Evolutionary conservation across 1,140 invertebrate species (phyloP).

Genomic region (Thaumatotibia leucotreta): DNA sequence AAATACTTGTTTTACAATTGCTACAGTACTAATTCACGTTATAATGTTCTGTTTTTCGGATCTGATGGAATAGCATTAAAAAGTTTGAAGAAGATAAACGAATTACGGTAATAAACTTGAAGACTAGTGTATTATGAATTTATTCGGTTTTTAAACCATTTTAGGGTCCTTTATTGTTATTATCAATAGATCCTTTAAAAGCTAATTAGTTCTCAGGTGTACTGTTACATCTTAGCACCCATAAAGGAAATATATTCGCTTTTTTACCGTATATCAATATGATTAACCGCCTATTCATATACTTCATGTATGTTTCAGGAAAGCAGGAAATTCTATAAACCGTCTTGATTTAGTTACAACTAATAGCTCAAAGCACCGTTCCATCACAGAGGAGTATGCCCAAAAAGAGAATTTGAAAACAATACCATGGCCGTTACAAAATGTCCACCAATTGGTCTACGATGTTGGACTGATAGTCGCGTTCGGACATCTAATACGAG

Average conservation of each 20-base stretch:
- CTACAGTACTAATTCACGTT: slow-evolving; percentile 31
- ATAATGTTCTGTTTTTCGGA: slow-evolving; percentile 65
- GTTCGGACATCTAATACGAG: slow-evolving; percentile 64
- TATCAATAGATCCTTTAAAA: background rate
- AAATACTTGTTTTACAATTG: slow-evolving; percentile 27
- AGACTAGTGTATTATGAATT: background rate
- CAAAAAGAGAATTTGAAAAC: slow-evolving; percentile 45
- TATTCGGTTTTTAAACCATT: slow-evolving; percentile 14
- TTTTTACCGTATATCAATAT: background rate
- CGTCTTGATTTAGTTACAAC: slow-evolving; percentile 52
- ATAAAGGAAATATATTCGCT: background rate
- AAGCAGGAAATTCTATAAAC: slow-evolving; percentile 40
- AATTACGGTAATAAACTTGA: slow-evolving; percentile 42
- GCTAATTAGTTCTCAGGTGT: background rate
- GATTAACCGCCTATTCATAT: background rate
- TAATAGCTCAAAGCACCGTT: slow-evolving; percentile 47
- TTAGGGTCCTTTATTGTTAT: background rate
- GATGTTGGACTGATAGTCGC: slow-evolving; percentile 67
- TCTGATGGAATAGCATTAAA: slow-evolving; percentile 59
- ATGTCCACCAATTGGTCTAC: slow-evolving; percentile 43
- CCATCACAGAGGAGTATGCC: slow-evolving; percentile 57
- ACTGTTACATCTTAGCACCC: background rate
- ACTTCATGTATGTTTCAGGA: slow-evolving; percentile 30
- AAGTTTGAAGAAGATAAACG: slow-evolving; percentile 58
- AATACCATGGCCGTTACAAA: slow-evolving; percentile 52